Evolutionary conservation across 2,113 vertebrate genomes (phyloP), one percentile per base, ranked within the genome.

Genomic region (Ibidorhyncha struthersii): DNA sequence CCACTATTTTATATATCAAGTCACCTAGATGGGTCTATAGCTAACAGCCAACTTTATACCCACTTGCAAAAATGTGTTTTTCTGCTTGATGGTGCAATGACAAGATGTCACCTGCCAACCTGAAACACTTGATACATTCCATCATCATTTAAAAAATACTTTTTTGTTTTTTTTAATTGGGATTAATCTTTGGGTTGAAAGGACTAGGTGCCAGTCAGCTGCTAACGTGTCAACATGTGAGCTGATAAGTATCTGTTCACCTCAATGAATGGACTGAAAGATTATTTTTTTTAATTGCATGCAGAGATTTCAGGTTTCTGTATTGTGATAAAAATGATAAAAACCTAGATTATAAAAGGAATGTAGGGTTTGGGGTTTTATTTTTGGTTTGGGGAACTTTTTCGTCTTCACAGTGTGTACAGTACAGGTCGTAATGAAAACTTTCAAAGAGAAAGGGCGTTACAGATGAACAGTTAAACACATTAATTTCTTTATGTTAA

Each of bases 111-210:
- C 83, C 87, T 96, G 96, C 96, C 95, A 94, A 89, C 95, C 95
- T 97, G 96, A 95, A 97, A 96, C 89, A 97, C 96, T 97, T 97
- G 95, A 96, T 95, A 97, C 97, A 98, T 97, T 97, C 97, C 95
- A 87, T 97, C 95, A 92, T 77, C 70, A 88, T 91, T 95, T 93
- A 18, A 80, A 82, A 90, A 95, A 82, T 63, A 89, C 12, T 32
- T 63, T 36, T 69, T 81, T 92, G 56, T 56, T 56, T 71, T n/a
- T 86, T 73, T 86, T 15, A 76, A 85, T 72, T 89, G 25, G 65
- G 47, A 86, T 94, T 83, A 71, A 61, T 82, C 41, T 78, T 65
- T 36, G 40, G 23, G 36, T 83, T 77, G 83, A 82, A 91, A 88
- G 40, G 78, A 74, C 22, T 43, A 80, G 82, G 71, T 86, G 18